phyloP scores from a whole-genome alignment of 1,140 invertebrate genomes.

The Melitaea cinxia region DNA sequence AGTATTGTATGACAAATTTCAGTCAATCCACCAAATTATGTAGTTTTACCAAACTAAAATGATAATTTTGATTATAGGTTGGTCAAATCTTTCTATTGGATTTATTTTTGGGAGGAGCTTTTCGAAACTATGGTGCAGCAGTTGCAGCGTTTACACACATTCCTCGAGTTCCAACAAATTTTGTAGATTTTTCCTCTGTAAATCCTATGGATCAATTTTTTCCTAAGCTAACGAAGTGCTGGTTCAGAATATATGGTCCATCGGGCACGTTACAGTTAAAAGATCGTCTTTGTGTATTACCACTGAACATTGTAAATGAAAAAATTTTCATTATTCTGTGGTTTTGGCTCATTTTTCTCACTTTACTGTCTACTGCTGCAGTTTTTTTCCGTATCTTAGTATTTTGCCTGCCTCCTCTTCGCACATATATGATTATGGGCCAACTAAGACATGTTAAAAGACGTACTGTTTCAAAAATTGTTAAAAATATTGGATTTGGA shows the following conservation, averaged over 20 bases:
- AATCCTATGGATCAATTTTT: slow-evolving; percentile 85
- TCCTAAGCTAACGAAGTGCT: slow-evolving; percentile 92
- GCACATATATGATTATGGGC: slow-evolving; percentile 82
- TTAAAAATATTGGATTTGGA: slow-evolving; percentile 82
- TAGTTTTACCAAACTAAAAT: too few species aligned
- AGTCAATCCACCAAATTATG: too few species aligned
- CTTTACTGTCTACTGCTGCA: slow-evolving; percentile 83
- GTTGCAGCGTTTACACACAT: slow-evolving; percentile 77
- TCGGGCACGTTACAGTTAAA: slow-evolving; percentile 83
- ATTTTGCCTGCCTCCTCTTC: slow-evolving; percentile 74
- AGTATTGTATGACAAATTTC: too few species aligned
- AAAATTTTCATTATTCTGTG: slow-evolving; percentile 91
- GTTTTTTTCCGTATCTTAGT: slow-evolving; percentile 84
- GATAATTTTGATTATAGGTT: slow-evolving; percentile 64
- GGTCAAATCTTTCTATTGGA: slow-evolving; percentile 85
- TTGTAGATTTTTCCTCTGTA: slow-evolving; percentile 49
- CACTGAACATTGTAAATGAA: slow-evolving; percentile 90
- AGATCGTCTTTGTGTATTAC: slow-evolving; percentile 88
- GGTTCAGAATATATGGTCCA: slow-evolving; percentile 84
- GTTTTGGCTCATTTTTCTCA: slow-evolving; percentile 90
- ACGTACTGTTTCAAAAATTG: slow-evolving; percentile 79
- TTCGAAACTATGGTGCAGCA: slow-evolving; percentile 86
- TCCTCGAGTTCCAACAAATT: slow-evolving; percentile 56
- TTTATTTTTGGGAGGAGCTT: slow-evolving; percentile 88
- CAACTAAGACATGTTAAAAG: slow-evolving; percentile 77